Base-by-base conservation (phyloP, 2,113 vertebrate genomes). In the Triplophysa tibetana region DNA sequence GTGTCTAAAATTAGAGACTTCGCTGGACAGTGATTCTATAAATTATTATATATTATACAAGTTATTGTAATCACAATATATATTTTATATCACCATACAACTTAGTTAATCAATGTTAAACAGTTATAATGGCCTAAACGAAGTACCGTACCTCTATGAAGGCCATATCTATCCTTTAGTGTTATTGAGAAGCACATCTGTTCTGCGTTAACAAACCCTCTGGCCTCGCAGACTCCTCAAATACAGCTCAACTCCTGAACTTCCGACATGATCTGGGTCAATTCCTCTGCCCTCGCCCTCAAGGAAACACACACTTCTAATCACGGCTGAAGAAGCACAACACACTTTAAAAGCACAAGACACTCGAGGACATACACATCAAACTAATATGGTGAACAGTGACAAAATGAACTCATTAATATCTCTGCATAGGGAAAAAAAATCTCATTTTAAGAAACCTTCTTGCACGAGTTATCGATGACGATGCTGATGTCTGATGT, bases 191-290 rank as follows among this genome's bases (percentile, higher is more conserved):
- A 72, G 74, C 83, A 91, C 90, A 92, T 93, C 90, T 93, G 93
- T 86, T 72, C 79, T 85, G 84, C 89, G 91, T 93, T 91, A 91
- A 77, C 82, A 82, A 81, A 85, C 81, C 45, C 65, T 67, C 64
- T 33, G 62, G 70, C 62, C 60, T 76, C 48, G 23, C 73, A 11
- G 45, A 68, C 73, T 82, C 62, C 41, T 62, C 80, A 84, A 92
- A 90, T 89, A 89, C 89, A 82, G 88, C 90, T 92, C 90, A 93
- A 93, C 92, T 93, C 83, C 88, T 92, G 90, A 93, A 93, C 92
- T 93, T 93, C 90, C 90, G 89, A 93, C 90, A 92, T 88, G 87
- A 90, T 89, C 83, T 80, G 88, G 88, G 89, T 92, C 90, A 92
- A 81, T 87, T 82, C 86, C 81, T 81, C 79, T 88, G 80, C 82